Conservation (phyloP, 2,888 invertebrate species). For the Pandemis cinnamomeana region DNA sequence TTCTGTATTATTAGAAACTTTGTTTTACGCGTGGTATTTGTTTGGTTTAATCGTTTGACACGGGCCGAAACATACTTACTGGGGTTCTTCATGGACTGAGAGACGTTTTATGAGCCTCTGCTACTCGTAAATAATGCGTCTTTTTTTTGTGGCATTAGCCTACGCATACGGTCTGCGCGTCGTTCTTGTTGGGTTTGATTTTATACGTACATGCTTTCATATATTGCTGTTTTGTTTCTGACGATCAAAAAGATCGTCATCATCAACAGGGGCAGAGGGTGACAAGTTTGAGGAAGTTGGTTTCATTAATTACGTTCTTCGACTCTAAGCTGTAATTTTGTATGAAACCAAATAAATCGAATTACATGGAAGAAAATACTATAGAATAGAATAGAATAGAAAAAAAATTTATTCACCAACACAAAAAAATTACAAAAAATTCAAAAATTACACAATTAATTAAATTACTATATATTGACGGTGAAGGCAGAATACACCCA, state of each 20-base stretch:
- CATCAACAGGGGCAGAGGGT: too few relatives aligned
- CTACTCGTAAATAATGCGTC: conserved; percentile 58
- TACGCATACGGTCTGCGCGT: too few relatives aligned
- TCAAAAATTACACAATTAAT: too few relatives aligned
- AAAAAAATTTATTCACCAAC: too few relatives aligned
- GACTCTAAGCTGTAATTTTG: not conserved
- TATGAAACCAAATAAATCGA: not conserved
- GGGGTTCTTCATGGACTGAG: conserved; percentile 60
- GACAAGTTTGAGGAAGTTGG: too few relatives aligned
- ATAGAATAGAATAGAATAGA: too few relatives aligned
- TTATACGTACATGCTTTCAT: not conserved
- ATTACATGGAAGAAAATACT: not conserved
- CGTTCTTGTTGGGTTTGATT: not conserved
- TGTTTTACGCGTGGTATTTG: conserved; percentile 51
- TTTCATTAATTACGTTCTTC: not conserved
- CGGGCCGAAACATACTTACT: conserved; percentile 62
- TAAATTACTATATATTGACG: too few relatives aligned
- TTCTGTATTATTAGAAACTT: conserved; percentile 37
- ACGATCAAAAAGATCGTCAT: too few relatives aligned
- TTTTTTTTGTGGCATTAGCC: conserved; percentile 13
- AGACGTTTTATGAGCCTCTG: conserved; percentile 67
- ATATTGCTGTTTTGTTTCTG: not conserved
- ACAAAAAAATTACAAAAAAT: too few relatives aligned
- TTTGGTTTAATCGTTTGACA: conserved; percentile 65
- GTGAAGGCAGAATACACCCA: not conserved